Conservation (phyloP, 2,888 invertebrate species). For the Glaucopsyche alexis region DNA sequence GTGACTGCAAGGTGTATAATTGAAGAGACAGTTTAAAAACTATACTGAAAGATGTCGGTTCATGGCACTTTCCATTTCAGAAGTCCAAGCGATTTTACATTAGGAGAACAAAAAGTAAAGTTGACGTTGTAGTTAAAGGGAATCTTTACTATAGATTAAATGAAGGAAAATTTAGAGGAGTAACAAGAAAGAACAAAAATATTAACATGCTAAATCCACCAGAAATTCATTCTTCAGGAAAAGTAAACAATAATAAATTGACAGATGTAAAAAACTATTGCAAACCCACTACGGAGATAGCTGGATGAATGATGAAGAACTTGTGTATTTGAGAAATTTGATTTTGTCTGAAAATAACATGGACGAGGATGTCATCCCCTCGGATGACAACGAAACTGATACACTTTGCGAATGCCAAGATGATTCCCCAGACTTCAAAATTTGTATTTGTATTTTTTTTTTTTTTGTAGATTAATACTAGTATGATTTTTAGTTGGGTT, state of each 20-base stretch:
- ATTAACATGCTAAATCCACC: constrained; percentile 25
- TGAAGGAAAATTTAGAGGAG: constrained; percentile 31
- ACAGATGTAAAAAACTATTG: constrained; percentile 34
- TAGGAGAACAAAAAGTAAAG: constrained; percentile 33
- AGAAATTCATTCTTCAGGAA: constrained; percentile 32
- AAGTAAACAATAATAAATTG: constrained; percentile 32
- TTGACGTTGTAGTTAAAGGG: constrained; percentile 34
- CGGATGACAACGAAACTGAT: constrained; percentile 25
- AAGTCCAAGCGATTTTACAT: constrained; percentile 33
- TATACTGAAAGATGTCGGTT: constrained; percentile 38
- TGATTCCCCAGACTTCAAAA: constrained; percentile 26
- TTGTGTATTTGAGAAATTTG: constrained; percentile 30
- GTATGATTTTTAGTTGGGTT: constrained; percentile 23
- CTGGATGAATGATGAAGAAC: constrained; percentile 33
- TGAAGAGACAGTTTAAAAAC: constrained; percentile 37
- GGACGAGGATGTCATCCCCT: constrained; percentile 16
- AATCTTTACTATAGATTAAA: constrained; percentile 29
- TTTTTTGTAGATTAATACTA: constrained; percentile 16
- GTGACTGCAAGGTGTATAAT: constrained; percentile 36
- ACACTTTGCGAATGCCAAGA: constrained; percentile 28
- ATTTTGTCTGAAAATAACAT: constrained; percentile 1
- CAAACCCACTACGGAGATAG: constrained; percentile 34
- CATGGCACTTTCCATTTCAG: constrained; percentile 35
- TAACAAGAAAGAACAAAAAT: constrained; percentile 30
- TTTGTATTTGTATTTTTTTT: constrained; percentile 4